A percentile compares a stretch with the other conserved stretches of the same genome.
Conservation (phyloP, 2,113 vertebrate genomes). For the Halcyon senegalensis region DNA sequence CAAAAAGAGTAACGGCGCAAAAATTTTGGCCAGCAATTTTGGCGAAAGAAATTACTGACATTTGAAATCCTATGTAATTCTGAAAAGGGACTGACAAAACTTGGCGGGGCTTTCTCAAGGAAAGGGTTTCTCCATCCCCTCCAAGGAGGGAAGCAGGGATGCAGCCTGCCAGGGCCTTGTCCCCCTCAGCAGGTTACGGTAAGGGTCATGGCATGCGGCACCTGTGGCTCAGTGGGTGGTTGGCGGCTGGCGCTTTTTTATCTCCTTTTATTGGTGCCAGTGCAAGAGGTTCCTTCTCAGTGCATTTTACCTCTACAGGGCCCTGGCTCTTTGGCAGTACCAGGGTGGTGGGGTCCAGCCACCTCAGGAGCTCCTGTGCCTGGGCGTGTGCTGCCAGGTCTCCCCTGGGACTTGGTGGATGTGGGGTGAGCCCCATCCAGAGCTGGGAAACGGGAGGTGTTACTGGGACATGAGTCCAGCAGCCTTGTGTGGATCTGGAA, state of each 20-base stretch:
- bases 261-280: background rate
- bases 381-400: background rate
- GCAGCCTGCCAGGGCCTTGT: fast-evolving
- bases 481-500: background rate
- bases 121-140: background rate
- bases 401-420: background rate
- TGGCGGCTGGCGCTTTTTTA: background rate
- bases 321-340: background rate
- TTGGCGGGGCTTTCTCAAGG: background rate
- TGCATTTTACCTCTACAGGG: background rate
- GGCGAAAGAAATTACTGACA: background rate
- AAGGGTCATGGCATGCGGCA: background rate
- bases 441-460: background rate
- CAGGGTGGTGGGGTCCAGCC: background rate
- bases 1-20: background rate
- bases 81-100: background rate
- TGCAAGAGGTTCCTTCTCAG: background rate
- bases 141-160: background rate
- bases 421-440: background rate
- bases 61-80: background rate
- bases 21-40: background rate
- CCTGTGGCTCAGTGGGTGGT: background rate
- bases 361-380: background rate
- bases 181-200: background rate
- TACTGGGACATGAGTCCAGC: background rate